A percentile compares a stretch with the other conserved stretches of the same genome.
These are phyloP conservation scores for Drosophila pallidifrons DNA, from an alignment of 1,140 invertebrate species.

Conservation along the genomic window DNA sequence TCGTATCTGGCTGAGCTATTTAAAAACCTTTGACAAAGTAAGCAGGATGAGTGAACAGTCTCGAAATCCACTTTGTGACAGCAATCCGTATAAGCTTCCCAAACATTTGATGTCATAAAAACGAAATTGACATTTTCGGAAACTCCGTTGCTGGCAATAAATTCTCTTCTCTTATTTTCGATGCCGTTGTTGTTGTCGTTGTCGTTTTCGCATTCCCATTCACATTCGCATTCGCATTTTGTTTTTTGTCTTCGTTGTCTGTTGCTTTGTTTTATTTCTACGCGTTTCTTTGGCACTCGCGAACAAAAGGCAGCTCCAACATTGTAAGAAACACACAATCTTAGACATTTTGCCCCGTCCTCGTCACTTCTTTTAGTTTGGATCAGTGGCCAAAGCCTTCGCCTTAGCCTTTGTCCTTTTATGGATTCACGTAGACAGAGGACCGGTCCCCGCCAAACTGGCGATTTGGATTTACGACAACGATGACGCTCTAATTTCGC, in stretches of 20 bases:
- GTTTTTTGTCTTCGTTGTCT: slow-evolving; percentile 25
- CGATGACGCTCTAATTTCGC: slow-evolving; percentile 66
- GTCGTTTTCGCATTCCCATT: background rate
- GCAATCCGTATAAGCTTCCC: slow-evolving; percentile 72
- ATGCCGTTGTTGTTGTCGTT: background rate
- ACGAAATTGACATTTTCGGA: slow-evolving; percentile 80
- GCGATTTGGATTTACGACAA: slow-evolving; percentile 70
- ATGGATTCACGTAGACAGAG: slow-evolving; percentile 71
- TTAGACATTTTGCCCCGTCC: slow-evolving; percentile 21
- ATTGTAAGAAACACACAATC: slow-evolving; percentile 65
- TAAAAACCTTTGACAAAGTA: slow-evolving; percentile 38
- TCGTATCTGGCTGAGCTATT: slow-evolving; percentile 9
- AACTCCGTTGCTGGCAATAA: slow-evolving; percentile 78
- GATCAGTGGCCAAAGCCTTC: slow-evolving; percentile 16
- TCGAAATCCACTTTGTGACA: slow-evolving; percentile 75
- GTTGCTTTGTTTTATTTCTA: slow-evolving; percentile 61
- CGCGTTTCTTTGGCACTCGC: slow-evolving; percentile 59
- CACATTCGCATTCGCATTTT: slow-evolving; percentile 13
- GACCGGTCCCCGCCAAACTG: slow-evolving; percentile 26
- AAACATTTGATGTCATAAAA: slow-evolving; percentile 81
- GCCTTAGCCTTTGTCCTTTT: slow-evolving; percentile 46
- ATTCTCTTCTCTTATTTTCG: slow-evolving; percentile 60
- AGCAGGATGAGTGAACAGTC: slow-evolving; percentile 33
- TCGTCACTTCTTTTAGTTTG: slow-evolving; percentile 29
- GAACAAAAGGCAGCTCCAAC: slow-evolving; percentile 59